Conservation (phyloP, 2,888 invertebrate genomes). For the Lagria hirta region DNA sequence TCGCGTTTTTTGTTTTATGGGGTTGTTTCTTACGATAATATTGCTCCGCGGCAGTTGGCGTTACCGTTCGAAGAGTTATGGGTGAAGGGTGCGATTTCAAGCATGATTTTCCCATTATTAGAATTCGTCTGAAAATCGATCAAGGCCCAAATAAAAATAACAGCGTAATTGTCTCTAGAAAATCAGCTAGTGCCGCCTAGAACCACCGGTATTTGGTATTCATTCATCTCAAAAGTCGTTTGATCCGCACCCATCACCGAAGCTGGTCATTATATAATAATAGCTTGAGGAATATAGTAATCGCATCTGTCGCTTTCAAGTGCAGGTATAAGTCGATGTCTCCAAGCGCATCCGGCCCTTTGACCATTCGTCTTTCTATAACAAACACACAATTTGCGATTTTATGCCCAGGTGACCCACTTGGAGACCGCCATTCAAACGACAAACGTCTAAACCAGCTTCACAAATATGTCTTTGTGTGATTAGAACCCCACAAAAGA, state of each 20-base stretch:
- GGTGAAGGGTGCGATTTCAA: slow-evolving; percentile 23
- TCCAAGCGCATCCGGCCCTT: slow-evolving; percentile 41
- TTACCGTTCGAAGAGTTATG: slow-evolving; percentile 37
- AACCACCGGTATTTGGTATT: no score
- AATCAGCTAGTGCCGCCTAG: no score
- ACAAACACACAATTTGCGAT: slow-evolving; percentile 45
- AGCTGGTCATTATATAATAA: slow-evolving; percentile 19
- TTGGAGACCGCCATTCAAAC: slow-evolving; percentile 37
- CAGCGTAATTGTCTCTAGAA: no score
- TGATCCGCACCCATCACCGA: slow-evolving; percentile 6
- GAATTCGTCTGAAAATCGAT: no score
- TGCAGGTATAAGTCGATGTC: slow-evolving; percentile 42
- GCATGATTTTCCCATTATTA: slow-evolving; percentile 39
- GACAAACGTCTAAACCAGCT: slow-evolving; percentile 42
- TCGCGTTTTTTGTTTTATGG: slow-evolving; percentile 43
- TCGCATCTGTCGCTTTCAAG: slow-evolving; percentile 41
- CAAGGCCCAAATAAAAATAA: no score
- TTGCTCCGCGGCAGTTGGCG: slow-evolving; percentile 45
- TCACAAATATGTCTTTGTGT: slow-evolving; percentile 42
- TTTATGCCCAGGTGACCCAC: slow-evolving; percentile 44
- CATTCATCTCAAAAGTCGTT: slow-evolving; percentile 8
- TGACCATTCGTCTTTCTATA: slow-evolving; percentile 38
- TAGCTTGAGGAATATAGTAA: slow-evolving; percentile 33
- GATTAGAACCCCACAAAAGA: slow-evolving; percentile 28
- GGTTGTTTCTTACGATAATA: slow-evolving; percentile 45